Evolutionary conservation across 2,797 vertebrate genomes (phyloP), one percentile per base, ranked within the genome.

Genomic region (Harpagifer antarcticus): DNA sequence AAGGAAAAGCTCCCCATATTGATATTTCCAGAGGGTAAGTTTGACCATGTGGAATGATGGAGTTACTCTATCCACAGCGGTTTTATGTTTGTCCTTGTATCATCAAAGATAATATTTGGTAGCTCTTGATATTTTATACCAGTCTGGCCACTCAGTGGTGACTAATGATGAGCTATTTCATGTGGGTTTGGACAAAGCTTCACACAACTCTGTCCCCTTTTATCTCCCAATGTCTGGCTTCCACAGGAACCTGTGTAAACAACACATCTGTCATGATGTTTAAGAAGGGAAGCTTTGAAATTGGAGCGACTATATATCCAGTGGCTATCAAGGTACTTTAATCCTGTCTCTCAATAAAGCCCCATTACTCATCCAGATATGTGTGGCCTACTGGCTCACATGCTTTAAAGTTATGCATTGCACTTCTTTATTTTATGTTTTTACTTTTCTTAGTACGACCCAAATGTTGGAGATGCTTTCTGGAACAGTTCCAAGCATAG

Each of bases 211-310:
- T 5, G 57, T 65, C 57, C 48, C 9, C 42, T 79, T 79, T 83
- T 67, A 82, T 67, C 44, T 66, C 42, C 37, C 33, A 2, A 48
- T 78, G 62, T 81, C 67, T 89, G 83, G 40, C 86, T 74, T 89
- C 75, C 57, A 33, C 88, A 99, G 98, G 98, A 76, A 99, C 98
- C 66, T 99, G 98, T 65, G 91, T 99, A 85, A 99, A 99, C 82
- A 99, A 99, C 87, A 99, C 98, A 4, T 99, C 98, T 0, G 98
- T 99, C 72, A 99, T 99, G 98, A 99, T 99, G 98, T 99, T 99
- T 90, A 99, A 98, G 92, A 99, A 99, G 78, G 98, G 98, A 76
- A 99, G 98, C 88, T 99, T 99, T 94, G 98, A 99, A 95, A 98
- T 99, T 15, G 98, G 97, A 92, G 95, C 95, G 3, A 97, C 95